These are phyloP conservation scores for Paradisaea rubra DNA, from an alignment of 2,113 vertebrate genomes.

Conservation along the genomic window DNA sequence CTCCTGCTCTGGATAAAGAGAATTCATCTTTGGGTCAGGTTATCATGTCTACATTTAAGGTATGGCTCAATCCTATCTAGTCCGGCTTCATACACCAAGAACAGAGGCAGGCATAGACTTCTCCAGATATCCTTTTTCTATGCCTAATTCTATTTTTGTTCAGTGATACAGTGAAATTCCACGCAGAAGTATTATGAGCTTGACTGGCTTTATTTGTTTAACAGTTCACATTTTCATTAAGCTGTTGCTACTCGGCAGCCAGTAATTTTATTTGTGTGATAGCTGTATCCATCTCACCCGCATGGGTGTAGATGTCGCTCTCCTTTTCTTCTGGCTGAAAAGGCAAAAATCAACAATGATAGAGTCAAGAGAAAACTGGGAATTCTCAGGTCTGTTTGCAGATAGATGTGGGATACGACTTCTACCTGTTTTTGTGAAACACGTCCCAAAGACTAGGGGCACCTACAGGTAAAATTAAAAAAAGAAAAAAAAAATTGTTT, in stretches of 20 bases:
- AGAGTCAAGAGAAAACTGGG: neutral
- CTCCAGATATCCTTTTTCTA: neutral
- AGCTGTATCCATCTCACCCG: conserved; percentile 26
- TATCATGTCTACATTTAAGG: neutral
- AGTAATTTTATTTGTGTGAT: conserved; percentile 63
- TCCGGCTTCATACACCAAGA: neutral
- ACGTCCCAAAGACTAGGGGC: neutral
- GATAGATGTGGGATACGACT: neutral
- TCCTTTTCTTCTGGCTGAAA: neutral
- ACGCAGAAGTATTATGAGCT: conserved; percentile 49
- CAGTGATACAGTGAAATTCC: conserved; percentile 47
- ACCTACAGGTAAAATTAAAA: neutral
- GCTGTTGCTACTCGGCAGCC: conserved; percentile 50
- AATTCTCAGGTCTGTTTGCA: neutral
- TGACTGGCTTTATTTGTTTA: conserved; percentile 66
- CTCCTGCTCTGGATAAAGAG: neutral
- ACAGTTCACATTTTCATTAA: conserved; percentile 70
- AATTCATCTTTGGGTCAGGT: neutral
- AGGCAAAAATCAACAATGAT: neutral
- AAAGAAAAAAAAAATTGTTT: neutral
- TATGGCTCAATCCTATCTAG: neutral
- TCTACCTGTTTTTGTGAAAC: neutral
- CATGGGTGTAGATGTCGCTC: neutral
- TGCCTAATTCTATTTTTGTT: conserved; percentile 49
- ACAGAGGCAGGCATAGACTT: neutral